Conservation (phyloP, 2,113 vertebrate species). For the Odocoileus virginianus region DNA sequence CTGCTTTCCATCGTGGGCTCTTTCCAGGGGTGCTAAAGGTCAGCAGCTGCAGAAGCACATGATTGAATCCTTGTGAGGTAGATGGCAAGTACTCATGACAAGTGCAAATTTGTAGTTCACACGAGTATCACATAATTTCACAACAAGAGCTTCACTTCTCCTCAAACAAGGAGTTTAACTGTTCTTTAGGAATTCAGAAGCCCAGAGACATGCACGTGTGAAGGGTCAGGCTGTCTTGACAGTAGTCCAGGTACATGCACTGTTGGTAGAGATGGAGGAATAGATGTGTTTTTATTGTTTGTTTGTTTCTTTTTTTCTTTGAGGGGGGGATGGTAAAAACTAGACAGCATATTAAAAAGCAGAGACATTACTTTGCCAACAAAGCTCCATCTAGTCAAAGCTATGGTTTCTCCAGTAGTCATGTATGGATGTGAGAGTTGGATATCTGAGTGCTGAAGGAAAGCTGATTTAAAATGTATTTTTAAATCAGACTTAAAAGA, state of each 20-base stretch:
- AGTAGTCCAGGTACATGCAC: neutral
- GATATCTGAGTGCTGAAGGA: accelerated
- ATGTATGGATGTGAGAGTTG: neutral
- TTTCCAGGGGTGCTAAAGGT: neutral
- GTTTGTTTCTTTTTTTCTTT: neutral
- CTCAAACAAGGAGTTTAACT: neutral
- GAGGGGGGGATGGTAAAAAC: accelerated
- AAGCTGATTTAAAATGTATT: neutral
- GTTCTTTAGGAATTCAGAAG: neutral
- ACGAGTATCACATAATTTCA: neutral
- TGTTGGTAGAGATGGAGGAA: neutral
- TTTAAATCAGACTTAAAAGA: neutral
- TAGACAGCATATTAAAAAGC: neutral
- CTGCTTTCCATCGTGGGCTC: neutral
- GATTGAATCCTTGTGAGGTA: neutral
- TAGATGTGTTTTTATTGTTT: neutral
- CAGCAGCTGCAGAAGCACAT: neutral
- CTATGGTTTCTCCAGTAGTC: neutral
- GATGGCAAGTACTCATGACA: neutral
- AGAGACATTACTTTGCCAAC: neutral
- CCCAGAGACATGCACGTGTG: neutral
- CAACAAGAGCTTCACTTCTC: neutral
- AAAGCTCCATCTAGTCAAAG: neutral
- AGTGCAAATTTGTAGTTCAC: neutral
- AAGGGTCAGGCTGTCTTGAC: no score